A percentile compares a stretch with the other conserved stretches of the same genome.
These are phyloP conservation scores for Cyrtorhinus lividipennis DNA, from an alignment of 1,140 invertebrate genomes.

Conservation along the genomic window DNA sequence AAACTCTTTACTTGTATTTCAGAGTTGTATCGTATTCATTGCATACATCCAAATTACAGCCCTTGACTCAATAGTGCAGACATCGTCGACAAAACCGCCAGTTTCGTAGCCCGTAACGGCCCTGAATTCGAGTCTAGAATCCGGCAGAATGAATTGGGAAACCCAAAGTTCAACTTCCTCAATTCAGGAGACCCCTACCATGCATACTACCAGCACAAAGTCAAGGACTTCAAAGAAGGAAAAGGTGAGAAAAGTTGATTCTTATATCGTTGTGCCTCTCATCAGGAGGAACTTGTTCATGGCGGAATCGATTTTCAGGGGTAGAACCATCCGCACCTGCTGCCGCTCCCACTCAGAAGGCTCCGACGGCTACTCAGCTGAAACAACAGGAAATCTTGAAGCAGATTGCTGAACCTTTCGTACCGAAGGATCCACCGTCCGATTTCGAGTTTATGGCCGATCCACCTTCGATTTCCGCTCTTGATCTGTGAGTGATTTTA, in stretches of 20 bases:
- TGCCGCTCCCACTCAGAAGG: slow-evolving; percentile 8
- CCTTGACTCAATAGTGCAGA: slow-evolving; percentile 37
- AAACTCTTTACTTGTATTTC: neutral
- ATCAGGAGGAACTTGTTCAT: no score
- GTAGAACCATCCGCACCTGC: slow-evolving; percentile 24
- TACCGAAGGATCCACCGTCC: slow-evolving; percentile 86
- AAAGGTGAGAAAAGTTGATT: no score
- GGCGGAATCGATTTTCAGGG: no score
- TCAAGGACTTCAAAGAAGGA: slow-evolving; percentile 88
- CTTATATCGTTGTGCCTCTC: no score
- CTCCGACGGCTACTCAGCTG: slow-evolving; percentile 50
- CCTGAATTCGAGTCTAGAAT: slow-evolving; percentile 96
- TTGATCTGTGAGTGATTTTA: slow-evolving; percentile 64
- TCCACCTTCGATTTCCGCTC: slow-evolving; percentile 95
- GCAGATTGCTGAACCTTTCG: slow-evolving; percentile 65
- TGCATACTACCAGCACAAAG: slow-evolving; percentile 97
- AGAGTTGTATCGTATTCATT: neutral
- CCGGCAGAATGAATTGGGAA: slow-evolving; percentile 89
- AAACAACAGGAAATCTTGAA: slow-evolving; percentile 80
- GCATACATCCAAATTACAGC: neutral
- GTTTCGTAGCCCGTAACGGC: slow-evolving; percentile 95
- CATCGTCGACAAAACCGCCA: slow-evolving; percentile 97
- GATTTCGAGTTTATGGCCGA: slow-evolving; percentile 98
- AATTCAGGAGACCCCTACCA: slow-evolving; percentile 94
- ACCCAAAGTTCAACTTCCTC: slow-evolving; percentile 97